phyloP scores from a whole-genome alignment of 2,797 vertebrate genomes.

The Natrix natrix region DNA sequence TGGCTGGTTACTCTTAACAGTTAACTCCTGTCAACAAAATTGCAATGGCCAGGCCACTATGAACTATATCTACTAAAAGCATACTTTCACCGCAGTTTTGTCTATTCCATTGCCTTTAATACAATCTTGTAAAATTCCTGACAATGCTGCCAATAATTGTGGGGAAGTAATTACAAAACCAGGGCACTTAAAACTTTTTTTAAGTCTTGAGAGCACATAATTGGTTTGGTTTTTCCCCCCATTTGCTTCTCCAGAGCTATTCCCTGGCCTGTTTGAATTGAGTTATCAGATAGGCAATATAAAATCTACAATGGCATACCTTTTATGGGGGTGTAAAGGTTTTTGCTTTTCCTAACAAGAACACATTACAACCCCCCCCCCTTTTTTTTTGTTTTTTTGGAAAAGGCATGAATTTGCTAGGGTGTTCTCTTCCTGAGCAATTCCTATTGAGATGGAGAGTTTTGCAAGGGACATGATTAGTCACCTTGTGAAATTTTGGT shows the following conservation, averaged over 20 bases:
- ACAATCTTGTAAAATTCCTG: constrained; percentile 34
- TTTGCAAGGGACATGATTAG: not conserved
- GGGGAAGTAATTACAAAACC: constrained; percentile 31
- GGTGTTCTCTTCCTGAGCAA: not conserved
- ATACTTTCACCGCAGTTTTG: constrained; percentile 35
- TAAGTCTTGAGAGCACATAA: constrained; percentile 24
- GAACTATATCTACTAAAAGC: constrained; percentile 2
- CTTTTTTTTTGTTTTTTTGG: not conserved
- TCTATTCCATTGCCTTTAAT: constrained; percentile 25
- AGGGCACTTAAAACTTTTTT: constrained; percentile 26
- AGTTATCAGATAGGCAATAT: constrained; percentile 65
- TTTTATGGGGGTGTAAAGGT: not conserved
- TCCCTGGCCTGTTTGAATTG: constrained; percentile 49
- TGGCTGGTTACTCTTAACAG: constrained; percentile 1
- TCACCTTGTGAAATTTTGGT: constrained; percentile 2
- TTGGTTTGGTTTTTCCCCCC: constrained; percentile 13
- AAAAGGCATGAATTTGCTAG: not conserved
- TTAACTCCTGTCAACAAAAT: not conserved
- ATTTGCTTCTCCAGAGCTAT: constrained; percentile 21
- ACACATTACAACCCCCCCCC: not conserved
- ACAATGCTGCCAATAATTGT: constrained; percentile 45
- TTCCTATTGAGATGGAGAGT: not conserved
- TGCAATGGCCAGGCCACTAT: not conserved
- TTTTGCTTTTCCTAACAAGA: not conserved
- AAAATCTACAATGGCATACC: not conserved